These are phyloP conservation scores for Noctua janthina DNA, from an alignment of 2,888 invertebrate species.

Conservation along the genomic window DNA sequence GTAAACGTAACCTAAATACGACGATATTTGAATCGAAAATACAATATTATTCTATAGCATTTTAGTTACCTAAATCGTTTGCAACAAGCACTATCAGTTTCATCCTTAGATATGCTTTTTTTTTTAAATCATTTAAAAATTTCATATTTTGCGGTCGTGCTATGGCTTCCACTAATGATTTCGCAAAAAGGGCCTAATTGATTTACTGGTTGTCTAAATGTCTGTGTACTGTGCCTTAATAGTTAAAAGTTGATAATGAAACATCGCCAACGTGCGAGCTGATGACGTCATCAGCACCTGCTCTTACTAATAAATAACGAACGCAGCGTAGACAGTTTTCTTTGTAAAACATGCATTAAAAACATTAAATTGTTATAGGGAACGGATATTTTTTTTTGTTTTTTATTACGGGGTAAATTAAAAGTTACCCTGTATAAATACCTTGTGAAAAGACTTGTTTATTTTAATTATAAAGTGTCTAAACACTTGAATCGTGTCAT, in stretches of 20 bases:
- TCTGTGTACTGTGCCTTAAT: constrained; percentile 20
- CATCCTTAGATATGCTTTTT: too few species aligned
- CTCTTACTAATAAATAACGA: constrained; percentile 18
- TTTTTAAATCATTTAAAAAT: too few species aligned
- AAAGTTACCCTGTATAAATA: neutral
- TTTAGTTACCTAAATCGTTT: too few species aligned
- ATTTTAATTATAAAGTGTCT: too few species aligned
- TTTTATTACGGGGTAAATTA: neutral
- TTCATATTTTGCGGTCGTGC: too few species aligned
- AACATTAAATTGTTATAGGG: neutral
- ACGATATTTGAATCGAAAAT: too few species aligned
- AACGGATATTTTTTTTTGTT: too few species aligned
- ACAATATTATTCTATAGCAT: too few species aligned
- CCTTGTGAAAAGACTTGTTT: neutral
- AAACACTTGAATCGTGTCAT: too few species aligned
- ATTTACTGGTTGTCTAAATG: neutral
- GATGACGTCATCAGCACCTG: constrained; percentile 60
- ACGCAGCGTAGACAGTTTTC: constrained; percentile 16
- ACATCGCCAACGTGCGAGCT: constrained; percentile 17
- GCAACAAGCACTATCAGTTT: too few species aligned
- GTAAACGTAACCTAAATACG: too few species aligned
- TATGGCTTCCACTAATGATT: neutral
- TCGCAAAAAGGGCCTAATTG: neutral
- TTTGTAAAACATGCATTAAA: constrained; percentile 15
- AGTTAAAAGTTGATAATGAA: constrained; percentile 45